phyloP scores from a whole-genome alignment of 2,888 invertebrate species.

The Galerucella nymphaeae region DNA sequence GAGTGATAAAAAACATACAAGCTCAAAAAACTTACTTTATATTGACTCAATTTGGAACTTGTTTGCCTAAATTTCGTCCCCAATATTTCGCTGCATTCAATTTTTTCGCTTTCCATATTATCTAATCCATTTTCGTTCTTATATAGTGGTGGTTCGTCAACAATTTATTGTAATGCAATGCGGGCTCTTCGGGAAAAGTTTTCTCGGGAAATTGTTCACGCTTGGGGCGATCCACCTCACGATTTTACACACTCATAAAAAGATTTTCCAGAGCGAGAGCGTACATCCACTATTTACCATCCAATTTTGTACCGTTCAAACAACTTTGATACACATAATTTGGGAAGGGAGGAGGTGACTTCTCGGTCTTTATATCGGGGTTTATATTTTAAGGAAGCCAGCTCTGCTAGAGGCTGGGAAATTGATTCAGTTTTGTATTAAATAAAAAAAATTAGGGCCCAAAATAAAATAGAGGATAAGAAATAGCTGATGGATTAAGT shows the following conservation, averaged over 20 bases:
- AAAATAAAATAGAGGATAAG: neutral
- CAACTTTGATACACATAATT: slow-evolving; percentile 32
- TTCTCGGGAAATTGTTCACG: slow-evolving; percentile 37
- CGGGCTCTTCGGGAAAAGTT: slow-evolving; percentile 35
- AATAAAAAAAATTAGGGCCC: neutral
- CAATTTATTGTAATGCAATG: slow-evolving; percentile 45
- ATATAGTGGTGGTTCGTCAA: slow-evolving; percentile 44
- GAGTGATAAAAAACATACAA: too few species aligned
- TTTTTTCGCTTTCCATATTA: slow-evolving; percentile 19
- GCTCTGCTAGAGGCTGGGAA: slow-evolving; percentile 3
- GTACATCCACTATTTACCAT: slow-evolving; percentile 34
- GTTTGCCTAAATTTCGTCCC: neutral
- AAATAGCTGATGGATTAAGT: neutral
- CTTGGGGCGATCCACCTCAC: slow-evolving; percentile 36
- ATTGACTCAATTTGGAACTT: neutral
- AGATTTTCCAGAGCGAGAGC: slow-evolving; percentile 28
- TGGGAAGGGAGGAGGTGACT: neutral
- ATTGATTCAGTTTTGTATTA: neutral
- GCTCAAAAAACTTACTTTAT: neutral
- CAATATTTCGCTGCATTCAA: slow-evolving; percentile 12
- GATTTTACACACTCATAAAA: slow-evolving; percentile 37
- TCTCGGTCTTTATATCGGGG: slow-evolving; percentile 6
- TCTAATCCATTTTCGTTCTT: slow-evolving; percentile 37
- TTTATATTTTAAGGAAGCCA: neutral
- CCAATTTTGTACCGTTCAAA: slow-evolving; percentile 35